These are phyloP conservation scores for Conopomorpha cramerella DNA, from an alignment of 1,140 invertebrate species.

Conservation along the genomic window DNA sequence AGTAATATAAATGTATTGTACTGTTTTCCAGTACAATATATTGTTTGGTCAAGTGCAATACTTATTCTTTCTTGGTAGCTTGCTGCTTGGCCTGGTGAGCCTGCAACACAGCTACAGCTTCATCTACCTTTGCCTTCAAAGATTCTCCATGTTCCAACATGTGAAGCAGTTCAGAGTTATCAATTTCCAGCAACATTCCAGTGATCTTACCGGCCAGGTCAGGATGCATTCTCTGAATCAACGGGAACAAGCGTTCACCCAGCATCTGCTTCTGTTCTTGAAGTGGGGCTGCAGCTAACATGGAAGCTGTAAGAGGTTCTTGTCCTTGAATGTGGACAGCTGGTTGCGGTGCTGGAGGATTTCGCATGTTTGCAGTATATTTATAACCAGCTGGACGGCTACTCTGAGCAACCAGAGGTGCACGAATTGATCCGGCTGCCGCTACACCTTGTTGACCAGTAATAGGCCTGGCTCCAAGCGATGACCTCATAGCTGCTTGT, in stretches of 20 bases:
- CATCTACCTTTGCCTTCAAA: conserved; percentile 95
- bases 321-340: conserved; percentile 87
- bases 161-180: conserved; percentile 97
- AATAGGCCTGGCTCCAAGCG: conserved; percentile 80
- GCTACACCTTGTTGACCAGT: conserved; percentile 77
- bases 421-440: conserved; percentile 61
- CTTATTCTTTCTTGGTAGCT: conserved; percentile 73
- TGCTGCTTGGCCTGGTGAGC: conserved; percentile 94
- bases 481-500: conserved; percentile 71
- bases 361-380: conserved; percentile 83
- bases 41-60: conserved; percentile 9
- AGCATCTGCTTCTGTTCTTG: conserved; percentile 99
- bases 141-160: conserved; percentile 98
- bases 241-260: conserved; percentile 95
- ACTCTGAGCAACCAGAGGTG: conserved; percentile 70
- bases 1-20: conserved; percentile 24
- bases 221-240: conserved; percentile 94
- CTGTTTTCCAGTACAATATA: conserved; percentile 10
- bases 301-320: conserved; percentile 93
- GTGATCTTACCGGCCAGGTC: conserved; percentile 97
- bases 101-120: conserved; percentile 95
- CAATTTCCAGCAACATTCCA: conserved; percentile 99
- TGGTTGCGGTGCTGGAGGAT: conserved; percentile 74
- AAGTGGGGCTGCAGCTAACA: conserved; percentile 90
- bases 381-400: conserved; percentile 78